phyloP scores from a whole-genome alignment of 23 tunicate genomes.

The Clavelina lepadiformis region DNA sequence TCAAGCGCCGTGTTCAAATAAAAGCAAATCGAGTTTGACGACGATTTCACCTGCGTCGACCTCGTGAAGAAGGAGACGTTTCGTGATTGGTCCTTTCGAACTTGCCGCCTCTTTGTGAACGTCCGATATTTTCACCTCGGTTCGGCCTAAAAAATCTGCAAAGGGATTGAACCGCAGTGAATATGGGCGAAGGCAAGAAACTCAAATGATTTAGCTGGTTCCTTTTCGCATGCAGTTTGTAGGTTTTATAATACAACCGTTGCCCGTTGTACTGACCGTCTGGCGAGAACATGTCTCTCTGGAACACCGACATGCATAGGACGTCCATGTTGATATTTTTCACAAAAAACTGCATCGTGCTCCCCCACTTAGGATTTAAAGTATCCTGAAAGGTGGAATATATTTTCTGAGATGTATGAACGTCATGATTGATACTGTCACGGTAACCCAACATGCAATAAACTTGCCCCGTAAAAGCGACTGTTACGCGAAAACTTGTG shows the following conservation, averaged over 20 bases:
- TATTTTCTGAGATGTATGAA: not conserved
- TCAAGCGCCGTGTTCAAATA: constrained; percentile 40
- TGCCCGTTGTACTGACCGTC: constrained; percentile 63
- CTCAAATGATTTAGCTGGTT: no score
- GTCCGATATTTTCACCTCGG: constrained; percentile 71
- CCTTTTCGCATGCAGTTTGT: no score
- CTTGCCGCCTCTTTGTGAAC: constrained; percentile 46
- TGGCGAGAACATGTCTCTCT: constrained; percentile 82
- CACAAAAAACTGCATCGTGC: constrained; percentile 84
- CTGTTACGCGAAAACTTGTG: no score
- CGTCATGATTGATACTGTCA: not conserved
- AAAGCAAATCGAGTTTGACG: constrained; percentile 72
- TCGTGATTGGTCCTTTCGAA: constrained; percentile 81
- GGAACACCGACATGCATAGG: constrained; percentile 75
- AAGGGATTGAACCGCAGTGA: not conserved
- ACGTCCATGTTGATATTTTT: constrained; percentile 72
- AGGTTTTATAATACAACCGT: no score
- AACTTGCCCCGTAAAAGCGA: no score
- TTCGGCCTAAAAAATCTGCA: constrained; percentile 84
- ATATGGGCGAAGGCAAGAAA: no score
- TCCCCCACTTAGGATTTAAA: constrained; percentile 77
- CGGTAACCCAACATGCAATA: not conserved
- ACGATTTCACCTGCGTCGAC: constrained; percentile 87
- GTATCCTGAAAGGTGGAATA: constrained; percentile 71
- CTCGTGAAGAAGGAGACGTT: constrained; percentile 74